Conservation (phyloP, 2,797 vertebrate genomes). For the Mallotus villosus region DNA sequence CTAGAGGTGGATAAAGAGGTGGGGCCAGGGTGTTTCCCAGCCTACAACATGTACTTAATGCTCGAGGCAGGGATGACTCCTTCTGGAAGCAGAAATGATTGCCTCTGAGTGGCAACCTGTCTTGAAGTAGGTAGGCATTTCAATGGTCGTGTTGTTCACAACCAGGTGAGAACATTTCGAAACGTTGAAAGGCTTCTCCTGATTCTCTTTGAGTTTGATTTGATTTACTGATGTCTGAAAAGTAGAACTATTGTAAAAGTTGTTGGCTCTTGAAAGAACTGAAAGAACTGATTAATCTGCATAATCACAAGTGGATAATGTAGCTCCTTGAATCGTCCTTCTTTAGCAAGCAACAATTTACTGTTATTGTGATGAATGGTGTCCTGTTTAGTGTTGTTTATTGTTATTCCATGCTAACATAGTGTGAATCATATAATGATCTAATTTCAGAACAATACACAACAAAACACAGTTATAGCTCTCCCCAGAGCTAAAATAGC, state of each 20-base stretch:
- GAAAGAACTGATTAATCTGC: constrained; percentile 15
- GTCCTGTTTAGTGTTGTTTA: too few species aligned
- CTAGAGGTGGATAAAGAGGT: too few species aligned
- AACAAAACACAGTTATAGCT: too few species aligned
- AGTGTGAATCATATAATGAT: too few species aligned
- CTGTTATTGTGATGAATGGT: too few species aligned
- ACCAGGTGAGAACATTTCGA: too few species aligned
- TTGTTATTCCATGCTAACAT: too few species aligned
- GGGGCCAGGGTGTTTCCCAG: too few species aligned
- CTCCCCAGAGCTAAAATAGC: too few species aligned
- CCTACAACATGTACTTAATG: not conserved
- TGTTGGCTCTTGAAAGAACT: not conserved
- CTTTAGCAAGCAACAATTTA: too few species aligned
- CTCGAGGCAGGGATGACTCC: not conserved
- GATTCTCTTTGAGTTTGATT: not conserved
- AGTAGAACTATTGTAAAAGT: not conserved
- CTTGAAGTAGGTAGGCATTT: not conserved
- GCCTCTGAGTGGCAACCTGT: not conserved
- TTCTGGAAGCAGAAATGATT: not conserved
- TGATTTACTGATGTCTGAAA: not conserved
- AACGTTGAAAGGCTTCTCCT: not conserved
- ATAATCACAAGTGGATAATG: constrained; percentile 16
- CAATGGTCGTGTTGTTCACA: not conserved
- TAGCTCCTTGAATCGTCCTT: constrained; percentile 19
- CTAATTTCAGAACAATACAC: too few species aligned